phyloP scores from a whole-genome alignment of 1,140 invertebrate genomes.

The Brachionus rotundiformis region DNA sequence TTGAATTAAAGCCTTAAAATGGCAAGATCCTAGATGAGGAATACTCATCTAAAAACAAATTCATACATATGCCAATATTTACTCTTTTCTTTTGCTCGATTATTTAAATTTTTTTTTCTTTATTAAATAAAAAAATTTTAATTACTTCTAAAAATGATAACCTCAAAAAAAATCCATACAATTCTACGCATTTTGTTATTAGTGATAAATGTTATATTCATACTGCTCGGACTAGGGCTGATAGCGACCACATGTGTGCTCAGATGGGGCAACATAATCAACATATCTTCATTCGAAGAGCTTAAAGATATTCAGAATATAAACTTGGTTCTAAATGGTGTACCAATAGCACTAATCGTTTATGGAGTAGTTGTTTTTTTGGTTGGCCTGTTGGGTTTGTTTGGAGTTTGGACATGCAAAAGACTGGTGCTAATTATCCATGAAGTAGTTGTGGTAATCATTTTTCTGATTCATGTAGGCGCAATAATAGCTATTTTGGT shows the following conservation, averaged over 20 bases:
- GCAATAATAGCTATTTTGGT: background rate
- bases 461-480: constrained; percentile 24
- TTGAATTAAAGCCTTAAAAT: background rate
- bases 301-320: background rate
- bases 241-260: constrained; percentile 21
- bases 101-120: background rate
- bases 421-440: background rate
- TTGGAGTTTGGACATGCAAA: background rate
- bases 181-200: constrained; percentile 21
- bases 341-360: background rate
- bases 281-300: background rate
- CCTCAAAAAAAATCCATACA: background rate
- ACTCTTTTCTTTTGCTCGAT: background rate
- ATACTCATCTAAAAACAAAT: constrained; percentile 22
- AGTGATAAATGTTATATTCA: background rate
- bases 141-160: constrained; percentile 34
- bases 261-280: constrained; percentile 30
- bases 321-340: constrained; percentile 7
- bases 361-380: background rate
- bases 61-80: constrained; percentile 1
- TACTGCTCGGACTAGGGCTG: background rate
- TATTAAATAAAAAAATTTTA: background rate
- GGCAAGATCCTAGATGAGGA: constrained; percentile 18
- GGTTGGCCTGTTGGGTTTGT: background rate
- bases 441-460: background rate